Evolutionary conservation across 2,888 invertebrate genomes (phyloP).

Genomic region (Nasonia oneida): DNA sequence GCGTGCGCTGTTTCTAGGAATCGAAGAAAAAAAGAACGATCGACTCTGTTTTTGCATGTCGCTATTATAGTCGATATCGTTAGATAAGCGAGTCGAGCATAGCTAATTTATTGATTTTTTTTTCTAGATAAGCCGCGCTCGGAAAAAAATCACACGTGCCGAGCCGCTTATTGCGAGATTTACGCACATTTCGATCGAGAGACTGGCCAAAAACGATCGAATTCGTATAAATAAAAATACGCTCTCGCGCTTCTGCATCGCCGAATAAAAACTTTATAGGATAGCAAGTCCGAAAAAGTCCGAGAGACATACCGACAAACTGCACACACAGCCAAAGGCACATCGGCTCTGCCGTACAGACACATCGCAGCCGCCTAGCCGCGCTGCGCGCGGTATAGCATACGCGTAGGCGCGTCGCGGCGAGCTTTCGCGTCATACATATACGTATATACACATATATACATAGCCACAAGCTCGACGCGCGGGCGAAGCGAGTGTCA

Average conservation of each 20-base stretch:
- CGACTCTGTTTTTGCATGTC: background rate
- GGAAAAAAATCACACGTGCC: too few relatives aligned
- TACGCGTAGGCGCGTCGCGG: constrained; percentile 63
- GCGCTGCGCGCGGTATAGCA: constrained; percentile 6
- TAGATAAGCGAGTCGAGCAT: background rate
- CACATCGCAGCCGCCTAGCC: background rate
- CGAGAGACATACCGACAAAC: too few relatives aligned
- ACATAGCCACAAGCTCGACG: background rate
- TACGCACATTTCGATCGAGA: too few relatives aligned
- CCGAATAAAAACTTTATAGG: too few relatives aligned
- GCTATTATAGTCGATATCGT: background rate
- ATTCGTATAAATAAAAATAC: too few relatives aligned
- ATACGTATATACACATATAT: too few relatives aligned
- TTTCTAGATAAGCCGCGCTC: too few relatives aligned
- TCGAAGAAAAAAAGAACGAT: background rate
- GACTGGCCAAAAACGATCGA: too few relatives aligned
- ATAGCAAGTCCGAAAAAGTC: too few relatives aligned
- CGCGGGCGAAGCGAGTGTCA: constrained; percentile 76
- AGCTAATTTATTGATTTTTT: background rate
- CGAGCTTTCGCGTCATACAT: background rate
- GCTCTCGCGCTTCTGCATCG: too few relatives aligned
- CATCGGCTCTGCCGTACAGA: background rate
- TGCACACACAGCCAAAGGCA: too few relatives aligned
- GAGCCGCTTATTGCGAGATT: too few relatives aligned
- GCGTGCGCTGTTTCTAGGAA: background rate